A percentile compares a stretch with the other conserved stretches of the same genome.
Evolutionary conservation across 2,113 vertebrate species (phyloP).

Genomic region (Arizona elegans): DNA sequence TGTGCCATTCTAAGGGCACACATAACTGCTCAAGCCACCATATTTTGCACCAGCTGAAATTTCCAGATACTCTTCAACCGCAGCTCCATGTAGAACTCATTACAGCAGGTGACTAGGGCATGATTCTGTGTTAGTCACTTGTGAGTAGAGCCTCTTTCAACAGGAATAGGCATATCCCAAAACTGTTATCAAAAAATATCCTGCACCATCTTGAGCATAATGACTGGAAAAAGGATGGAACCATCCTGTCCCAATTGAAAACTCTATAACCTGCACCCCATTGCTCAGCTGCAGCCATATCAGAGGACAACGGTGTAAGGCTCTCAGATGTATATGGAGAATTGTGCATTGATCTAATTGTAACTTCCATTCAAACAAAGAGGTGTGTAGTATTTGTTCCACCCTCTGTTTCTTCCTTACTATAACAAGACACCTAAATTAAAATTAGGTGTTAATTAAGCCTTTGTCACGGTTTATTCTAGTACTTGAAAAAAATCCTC

Average conservation of each 20-base stretch:
- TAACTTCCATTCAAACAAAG: background rate
- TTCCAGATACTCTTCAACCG: background rate
- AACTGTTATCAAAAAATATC: background rate
- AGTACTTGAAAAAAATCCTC: background rate
- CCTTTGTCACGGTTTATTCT: background rate
- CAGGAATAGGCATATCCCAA: background rate
- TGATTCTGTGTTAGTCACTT: background rate
- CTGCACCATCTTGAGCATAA: background rate
- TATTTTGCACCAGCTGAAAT: background rate
- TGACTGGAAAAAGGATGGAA: background rate
- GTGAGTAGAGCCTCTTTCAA: background rate
- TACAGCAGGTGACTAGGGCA: background rate
- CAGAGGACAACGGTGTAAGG: background rate
- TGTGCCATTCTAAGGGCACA: background rate
- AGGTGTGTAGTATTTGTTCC: background rate
- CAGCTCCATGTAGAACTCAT: background rate
- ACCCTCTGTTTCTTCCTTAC: background rate
- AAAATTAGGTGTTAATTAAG: background rate
- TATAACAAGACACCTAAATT: background rate
- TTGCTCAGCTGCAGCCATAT: background rate
- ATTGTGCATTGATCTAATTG: background rate
- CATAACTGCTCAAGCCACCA: background rate
- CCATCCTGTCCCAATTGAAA: background rate
- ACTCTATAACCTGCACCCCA: background rate
- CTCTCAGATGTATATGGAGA: background rate